Evolutionary conservation across 2,797 vertebrate genomes (phyloP), one percentile per base, ranked within the genome.

Genomic region (Siniperca obscura): DNA sequence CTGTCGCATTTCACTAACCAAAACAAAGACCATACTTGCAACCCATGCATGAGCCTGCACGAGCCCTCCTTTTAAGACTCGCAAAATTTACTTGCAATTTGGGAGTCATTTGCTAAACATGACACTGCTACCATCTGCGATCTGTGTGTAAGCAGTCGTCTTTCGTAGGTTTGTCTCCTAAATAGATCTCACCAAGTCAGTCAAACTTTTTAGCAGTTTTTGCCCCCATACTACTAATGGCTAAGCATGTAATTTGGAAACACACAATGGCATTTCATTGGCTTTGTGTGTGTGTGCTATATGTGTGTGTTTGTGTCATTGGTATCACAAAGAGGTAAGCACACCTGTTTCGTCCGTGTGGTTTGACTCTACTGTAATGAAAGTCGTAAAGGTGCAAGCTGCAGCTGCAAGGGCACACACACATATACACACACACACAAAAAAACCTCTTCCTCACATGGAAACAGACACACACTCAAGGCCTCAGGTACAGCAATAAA

Each of bases 341-440:
- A 83, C 78, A 85, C 80, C 81, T 81, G 86, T 85, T 89, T 79
- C 0, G 3, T 42, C 55, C 5, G 11, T 5, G 0, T 57, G 36
- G 36, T 70, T 56, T 48, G 11, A 61, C 40, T 82, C 9, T 34
- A 59, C 61, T 67, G 40, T 34, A 70, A 79, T 66, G 52, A 72
- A 82, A 78, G 70, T 75, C 17, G 8, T 87, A 71, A 86, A 87
- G 34, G 12, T 67, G 30, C 40, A 40, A 19, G 56, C 56, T 65
- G 77, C 71, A 87, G 78, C 76, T 85, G 78, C 81, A 52, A 21
- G 30, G 50, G 22, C 60, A 36, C 6, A 13, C 27, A 57, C 17
- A 27, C 34, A 61, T 27, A 60, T 34, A 30, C 0, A 66, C 11
- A 30, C 17, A 59, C 36, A 61, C 2, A 11, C 38, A 53, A 17